Conservation (phyloP, 2,113 vertebrate species). For the Perca schrenkii region DNA sequence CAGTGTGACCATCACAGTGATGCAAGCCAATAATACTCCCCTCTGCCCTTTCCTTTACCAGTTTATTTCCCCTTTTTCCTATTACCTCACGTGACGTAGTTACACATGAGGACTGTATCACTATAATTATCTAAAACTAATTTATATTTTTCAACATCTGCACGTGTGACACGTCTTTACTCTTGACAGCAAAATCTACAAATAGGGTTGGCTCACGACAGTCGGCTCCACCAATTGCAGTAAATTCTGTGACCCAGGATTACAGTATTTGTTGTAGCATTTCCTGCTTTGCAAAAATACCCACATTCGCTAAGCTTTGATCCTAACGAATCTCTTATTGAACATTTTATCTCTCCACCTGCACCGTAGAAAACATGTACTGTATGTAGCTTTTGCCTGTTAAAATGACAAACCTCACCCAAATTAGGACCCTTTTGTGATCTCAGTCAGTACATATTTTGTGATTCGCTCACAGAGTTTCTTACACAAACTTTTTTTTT, state of each 20-base stretch:
- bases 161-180: constrained; percentile 18
- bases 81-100: constrained; percentile 21
- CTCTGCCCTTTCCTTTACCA: neutral
- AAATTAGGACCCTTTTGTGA: neutral
- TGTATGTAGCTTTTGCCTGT: neutral
- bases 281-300: neutral
- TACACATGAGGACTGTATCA: constrained; percentile 16
- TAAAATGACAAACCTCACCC: neutral
- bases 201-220: constrained; percentile 14
- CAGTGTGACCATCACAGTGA: constrained; percentile 42
- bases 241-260: neutral
- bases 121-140: constrained; percentile 2
- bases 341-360: neutral
- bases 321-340: neutral
- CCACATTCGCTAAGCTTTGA: neutral
- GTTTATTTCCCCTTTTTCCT: neutral
- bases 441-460: neutral
- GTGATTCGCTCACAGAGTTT: neutral
- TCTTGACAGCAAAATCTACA: neutral
- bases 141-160: constrained; percentile 1
- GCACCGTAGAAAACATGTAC: neutral
- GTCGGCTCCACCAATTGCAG: neutral
- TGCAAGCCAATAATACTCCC: constrained; percentile 57
- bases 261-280: neutral
- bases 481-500: neutral